Conservation (phyloP, 1,140 invertebrate species). For the Drosophila suzukii region DNA sequence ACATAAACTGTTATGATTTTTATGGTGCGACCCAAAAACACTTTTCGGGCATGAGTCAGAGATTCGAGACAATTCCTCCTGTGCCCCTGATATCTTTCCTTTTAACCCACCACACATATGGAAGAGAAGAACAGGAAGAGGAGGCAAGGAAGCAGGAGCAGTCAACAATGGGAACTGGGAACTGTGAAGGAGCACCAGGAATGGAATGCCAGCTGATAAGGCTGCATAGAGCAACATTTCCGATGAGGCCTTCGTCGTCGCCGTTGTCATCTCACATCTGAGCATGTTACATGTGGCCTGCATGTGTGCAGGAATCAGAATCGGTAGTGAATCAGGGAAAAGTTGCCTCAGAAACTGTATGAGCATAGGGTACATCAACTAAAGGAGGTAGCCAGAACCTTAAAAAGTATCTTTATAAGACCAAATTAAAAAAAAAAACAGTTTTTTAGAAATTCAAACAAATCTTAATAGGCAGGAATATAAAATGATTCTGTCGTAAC, state of each 20-base stretch:
- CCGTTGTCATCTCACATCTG: conserved; percentile 31
- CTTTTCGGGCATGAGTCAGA: conserved; percentile 61
- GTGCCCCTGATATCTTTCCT: background rate
- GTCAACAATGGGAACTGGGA: conserved; percentile 31
- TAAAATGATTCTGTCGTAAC: no score
- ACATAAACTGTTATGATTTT: conserved; percentile 80
- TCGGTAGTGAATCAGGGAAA: conserved; percentile 31
- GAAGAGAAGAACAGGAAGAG: conserved; percentile 46
- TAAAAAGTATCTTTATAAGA: background rate
- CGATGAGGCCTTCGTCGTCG: conserved; percentile 46
- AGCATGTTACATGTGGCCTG: conserved; percentile 13
- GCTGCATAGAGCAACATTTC: conserved; percentile 58
- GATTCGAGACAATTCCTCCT: conserved; percentile 8
- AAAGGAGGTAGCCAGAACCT: background rate
- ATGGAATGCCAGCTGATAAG: conserved; percentile 37
- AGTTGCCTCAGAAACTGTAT: conserved; percentile 7
- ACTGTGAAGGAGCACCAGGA: conserved; percentile 25
- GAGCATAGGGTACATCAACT: background rate
- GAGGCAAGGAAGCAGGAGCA: conserved; percentile 36
- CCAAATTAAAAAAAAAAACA: no score
- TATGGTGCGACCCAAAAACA: conserved; percentile 68
- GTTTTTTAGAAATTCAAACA: no score
- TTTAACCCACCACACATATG: conserved; percentile 14
- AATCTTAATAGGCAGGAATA: no score
- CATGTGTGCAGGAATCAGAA: conserved; percentile 17